Conservation (phyloP, 2,797 vertebrate species). For the Enteromius anoplus region DNA sequence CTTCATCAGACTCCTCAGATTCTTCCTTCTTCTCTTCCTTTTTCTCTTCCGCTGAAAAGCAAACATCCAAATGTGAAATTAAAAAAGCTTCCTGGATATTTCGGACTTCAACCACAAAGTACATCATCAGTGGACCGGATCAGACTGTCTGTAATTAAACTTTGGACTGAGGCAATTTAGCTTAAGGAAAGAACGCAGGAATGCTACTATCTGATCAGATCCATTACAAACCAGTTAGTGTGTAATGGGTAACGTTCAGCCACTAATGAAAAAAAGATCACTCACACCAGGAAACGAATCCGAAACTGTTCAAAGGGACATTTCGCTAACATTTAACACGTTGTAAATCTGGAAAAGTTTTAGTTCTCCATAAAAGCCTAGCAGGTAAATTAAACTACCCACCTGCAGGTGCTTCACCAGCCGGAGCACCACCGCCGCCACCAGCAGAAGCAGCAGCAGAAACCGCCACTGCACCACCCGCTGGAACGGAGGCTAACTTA, state of each 20-base stretch:
- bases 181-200: not conserved
- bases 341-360: not conserved
- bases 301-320: not conserved
- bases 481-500: slow-evolving; percentile 85
- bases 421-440: slow-evolving; percentile 65
- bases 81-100: not conserved
- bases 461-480: slow-evolving; percentile 78
- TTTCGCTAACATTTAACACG: not conserved
- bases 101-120: not conserved
- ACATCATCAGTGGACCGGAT: not conserved
- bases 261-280: not conserved
- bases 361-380: not conserved
- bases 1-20: slow-evolving; percentile 86
- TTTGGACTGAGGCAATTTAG: not conserved
- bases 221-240: not conserved
- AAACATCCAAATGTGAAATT: slow-evolving; percentile 7
- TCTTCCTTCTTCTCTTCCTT: slow-evolving; percentile 88
- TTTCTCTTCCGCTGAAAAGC: slow-evolving; percentile 82
- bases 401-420: slow-evolving; percentile 78
- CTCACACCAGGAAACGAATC: not conserved
- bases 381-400: not conserved
- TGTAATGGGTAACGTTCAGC: not conserved
- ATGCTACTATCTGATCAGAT: not conserved
- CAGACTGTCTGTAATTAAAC: not conserved
- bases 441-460: slow-evolving; percentile 67